Evolutionary conservation across 2,888 invertebrate species (phyloP).

Genomic region (Allophyes oxyacanthae): DNA sequence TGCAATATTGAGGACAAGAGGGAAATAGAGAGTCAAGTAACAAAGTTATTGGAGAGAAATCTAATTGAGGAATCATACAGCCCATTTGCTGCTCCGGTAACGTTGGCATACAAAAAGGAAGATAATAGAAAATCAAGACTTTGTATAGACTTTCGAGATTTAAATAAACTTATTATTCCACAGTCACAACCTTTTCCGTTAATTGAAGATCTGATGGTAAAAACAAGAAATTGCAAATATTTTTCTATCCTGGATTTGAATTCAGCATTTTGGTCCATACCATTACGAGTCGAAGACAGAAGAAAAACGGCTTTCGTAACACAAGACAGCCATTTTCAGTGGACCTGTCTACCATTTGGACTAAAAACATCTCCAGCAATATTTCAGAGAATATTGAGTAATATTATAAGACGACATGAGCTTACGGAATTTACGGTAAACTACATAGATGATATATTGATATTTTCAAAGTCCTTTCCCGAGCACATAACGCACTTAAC

Average conservation of each 20-base stretch:
- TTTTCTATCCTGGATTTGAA: neutral
- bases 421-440: constrained; percentile 10
- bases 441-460: constrained; percentile 21
- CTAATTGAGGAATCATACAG: neutral
- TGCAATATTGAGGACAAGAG: neutral
- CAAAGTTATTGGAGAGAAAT: neutral
- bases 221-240: neutral
- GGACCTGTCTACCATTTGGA: constrained; percentile 62
- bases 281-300: constrained; percentile 1
- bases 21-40: neutral
- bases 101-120: neutral
- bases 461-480: neutral
- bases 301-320: constrained; percentile 32
- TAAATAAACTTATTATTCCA: too few relatives aligned
- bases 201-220: too few relatives aligned
- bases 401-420: constrained; percentile 16
- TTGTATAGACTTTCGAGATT: too few relatives aligned
- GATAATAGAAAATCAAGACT: neutral
- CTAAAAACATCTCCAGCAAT: constrained; percentile 44
- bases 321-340: constrained; percentile 58
- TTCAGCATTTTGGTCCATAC: constrained; percentile 5
- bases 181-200: too few relatives aligned
- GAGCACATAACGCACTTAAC: neutral
- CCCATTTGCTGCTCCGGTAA: constrained; percentile 1
- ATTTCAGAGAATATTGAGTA: constrained; percentile 16